phyloP scores from a whole-genome alignment of 1,140 invertebrate genomes.

The silkworm (Bombyx mori) region ASM3026992v2 NC_085107.1:7357001-7357500 shows the following conservation, averaged over 20 bases:
- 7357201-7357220: constrained; percentile 45
- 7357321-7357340: constrained; percentile 50
- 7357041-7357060: constrained; percentile 26
- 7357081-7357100: constrained; percentile 34
- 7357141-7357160: constrained; percentile 49
- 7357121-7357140: constrained; percentile 38
- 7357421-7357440: neutral
- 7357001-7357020: constrained; percentile 32
- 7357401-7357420: constrained; percentile 53
- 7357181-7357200: constrained; percentile 46
- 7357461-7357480: neutral
- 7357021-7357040: constrained; percentile 19
- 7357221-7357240: constrained; percentile 54
- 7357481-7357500: neutral
- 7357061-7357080: constrained; percentile 19
- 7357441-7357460: constrained; percentile 2
- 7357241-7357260: constrained; percentile 49
- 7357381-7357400: constrained; percentile 60
- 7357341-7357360: constrained; percentile 55
- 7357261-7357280: constrained; percentile 50
- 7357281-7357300: constrained; percentile 52
- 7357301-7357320: constrained; percentile 48
- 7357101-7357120: constrained; percentile 29
- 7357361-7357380: constrained; percentile 49
- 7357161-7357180: constrained; percentile 56